Evolutionary conservation across 1,140 invertebrate species (phyloP).

Genomic region (Aphaenogaster ashmeadi): DNA sequence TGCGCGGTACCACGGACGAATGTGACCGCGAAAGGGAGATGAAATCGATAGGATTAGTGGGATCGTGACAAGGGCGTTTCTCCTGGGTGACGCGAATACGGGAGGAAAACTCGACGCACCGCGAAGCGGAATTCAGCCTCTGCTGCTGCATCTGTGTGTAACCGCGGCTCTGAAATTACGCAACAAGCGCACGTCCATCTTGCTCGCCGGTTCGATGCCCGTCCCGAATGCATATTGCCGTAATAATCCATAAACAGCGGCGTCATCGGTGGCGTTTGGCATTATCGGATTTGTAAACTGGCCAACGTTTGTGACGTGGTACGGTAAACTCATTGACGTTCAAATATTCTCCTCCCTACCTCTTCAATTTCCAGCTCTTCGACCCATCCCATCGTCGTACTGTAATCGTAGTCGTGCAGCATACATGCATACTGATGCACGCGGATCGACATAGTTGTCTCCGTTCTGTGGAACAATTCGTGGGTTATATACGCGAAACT

Average conservation of each 20-base stretch:
- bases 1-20: constrained; percentile 6
- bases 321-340: constrained; percentile 69
- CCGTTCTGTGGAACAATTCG: constrained; percentile 39
- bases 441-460: constrained; percentile 31
- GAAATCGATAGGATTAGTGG: constrained; percentile 52
- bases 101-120: constrained; percentile 36
- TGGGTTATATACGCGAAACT: constrained; percentile 30
- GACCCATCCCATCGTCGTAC: constrained; percentile 22
- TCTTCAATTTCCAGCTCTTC: constrained; percentile 59
- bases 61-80: constrained; percentile 40
- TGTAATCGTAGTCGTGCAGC: constrained; percentile 23
- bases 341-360: constrained; percentile 41
- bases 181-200: constrained; percentile 29
- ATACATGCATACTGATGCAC: constrained; percentile 32
- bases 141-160: constrained; percentile 15
- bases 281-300: constrained; percentile 80
- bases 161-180: constrained; percentile 43
- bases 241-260: constrained; percentile 70
- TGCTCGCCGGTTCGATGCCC: neutral
- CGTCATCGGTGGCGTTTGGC: constrained; percentile 72
- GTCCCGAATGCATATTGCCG: constrained; percentile 35
- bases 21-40: constrained; percentile 26
- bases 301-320: constrained; percentile 65
- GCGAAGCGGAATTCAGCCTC: constrained; percentile 36
- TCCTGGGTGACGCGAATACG: constrained; percentile 1